phyloP scores from a whole-genome alignment of 2,113 vertebrate species.

The Lagopus leucura region DNA sequence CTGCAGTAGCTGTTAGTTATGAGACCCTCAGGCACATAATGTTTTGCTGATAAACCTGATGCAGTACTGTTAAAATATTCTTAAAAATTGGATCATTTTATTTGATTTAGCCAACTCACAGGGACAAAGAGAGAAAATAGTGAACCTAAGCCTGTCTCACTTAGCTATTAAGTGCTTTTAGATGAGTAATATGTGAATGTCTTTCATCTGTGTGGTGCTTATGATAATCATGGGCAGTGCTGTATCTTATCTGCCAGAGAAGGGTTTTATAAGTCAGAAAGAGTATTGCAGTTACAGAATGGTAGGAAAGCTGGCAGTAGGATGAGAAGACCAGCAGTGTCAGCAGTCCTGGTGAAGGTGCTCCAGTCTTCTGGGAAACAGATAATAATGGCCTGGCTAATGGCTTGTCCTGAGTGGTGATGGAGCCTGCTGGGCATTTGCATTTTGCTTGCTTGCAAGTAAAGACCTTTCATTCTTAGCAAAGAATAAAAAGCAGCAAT shows the following conservation, averaged over 20 bases:
- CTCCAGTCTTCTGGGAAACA: not conserved
- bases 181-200: not conserved
- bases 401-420: not conserved
- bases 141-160: not conserved
- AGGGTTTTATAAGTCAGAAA: not conserved
- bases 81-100: not conserved
- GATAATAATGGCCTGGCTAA: not conserved
- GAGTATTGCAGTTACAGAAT: rapidly evolving
- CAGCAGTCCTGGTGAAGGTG: not conserved
- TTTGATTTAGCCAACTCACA: not conserved
- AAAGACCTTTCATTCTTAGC: not conserved
- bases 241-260: not conserved
- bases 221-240: not conserved
- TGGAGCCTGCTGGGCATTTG: not conserved
- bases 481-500: not conserved
- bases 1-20: not conserved
- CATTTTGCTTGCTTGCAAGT: not conserved
- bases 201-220: not conserved
- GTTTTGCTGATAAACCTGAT: not conserved
- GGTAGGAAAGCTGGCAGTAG: not conserved
- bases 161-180: not conserved
- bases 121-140: not conserved
- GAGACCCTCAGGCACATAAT: not conserved
- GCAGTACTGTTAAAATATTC: not conserved
- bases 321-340: not conserved